Evolutionary conservation across 2,888 invertebrate genomes (phyloP), one percentile per base, ranked within the genome.

Genomic region (Tipula helvola): DNA sequence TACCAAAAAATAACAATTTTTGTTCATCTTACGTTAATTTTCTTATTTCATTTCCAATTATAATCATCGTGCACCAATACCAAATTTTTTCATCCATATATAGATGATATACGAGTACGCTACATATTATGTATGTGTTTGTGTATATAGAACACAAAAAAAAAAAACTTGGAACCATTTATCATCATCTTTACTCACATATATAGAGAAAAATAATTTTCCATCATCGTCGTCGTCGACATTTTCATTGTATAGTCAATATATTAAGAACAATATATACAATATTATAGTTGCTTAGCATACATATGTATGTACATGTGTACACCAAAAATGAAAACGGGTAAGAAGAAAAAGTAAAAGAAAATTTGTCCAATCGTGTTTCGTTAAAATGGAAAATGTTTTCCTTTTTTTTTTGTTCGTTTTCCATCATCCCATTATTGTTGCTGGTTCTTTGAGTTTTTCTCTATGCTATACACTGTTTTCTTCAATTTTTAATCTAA

Each of bases 341-440:
- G 57, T 57, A 57, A 57, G 57, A 57, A 57, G 57, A 57, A 57
- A 57, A 57, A 18, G 71, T 71, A 84, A 84, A 84, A 41, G 36
- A 84, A 84, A 84, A 84, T 39, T 84, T 84, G 84, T 84, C 84
- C 84, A 84, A 84, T 84, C 84, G 84, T 84, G 84, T 39, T 39
- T 39, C 84, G 13, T 41, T 84, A 84, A 84, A 71, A 71, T 71
- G 18, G 52, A 28, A 71, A 71, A 71, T 28, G 12, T 52, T 44
- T 52, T 71, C 71, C 71, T 71, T 71, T 71, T 71, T 71, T 57
- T 57, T 28, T 71, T 28, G 71, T 71, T 71, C 71, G 71, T 71
- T 71, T 71, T 71, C 28, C 71, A 71, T 71, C 71, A 71, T 71
- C 28, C 28, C 12, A 71, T 71, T 71, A 28, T 71, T 71, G 71